Conservation (phyloP, 2,113 vertebrate species). For the Rhinogobius similis region DNA sequence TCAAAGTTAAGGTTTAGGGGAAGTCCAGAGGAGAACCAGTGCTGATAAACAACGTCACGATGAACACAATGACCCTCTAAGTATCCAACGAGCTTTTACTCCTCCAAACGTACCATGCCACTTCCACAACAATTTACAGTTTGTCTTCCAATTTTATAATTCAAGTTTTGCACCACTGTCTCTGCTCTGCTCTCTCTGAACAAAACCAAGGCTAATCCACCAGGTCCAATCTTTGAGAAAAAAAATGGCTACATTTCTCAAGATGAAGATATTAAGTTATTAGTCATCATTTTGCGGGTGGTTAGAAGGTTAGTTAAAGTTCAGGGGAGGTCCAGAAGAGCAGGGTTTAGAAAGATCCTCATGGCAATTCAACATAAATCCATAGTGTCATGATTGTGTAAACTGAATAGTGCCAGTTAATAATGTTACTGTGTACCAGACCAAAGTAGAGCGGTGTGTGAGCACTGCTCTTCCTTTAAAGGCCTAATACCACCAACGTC, state of each 20-base stretch:
- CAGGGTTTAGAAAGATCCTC: neutral
- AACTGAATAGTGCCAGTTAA: neutral
- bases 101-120: too few relatives aligned
- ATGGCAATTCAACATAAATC: neutral
- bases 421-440: conserved; percentile 9
- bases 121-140: too few relatives aligned
- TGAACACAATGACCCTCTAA: neutral
- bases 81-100: neutral
- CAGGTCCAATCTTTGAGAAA: neutral
- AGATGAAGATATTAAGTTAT: neutral
- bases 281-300: too few relatives aligned
- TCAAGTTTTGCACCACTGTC: too few relatives aligned
- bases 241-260: too few relatives aligned
- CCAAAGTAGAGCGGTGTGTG: neutral
- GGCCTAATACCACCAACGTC: neutral
- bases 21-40: conserved; percentile 20
- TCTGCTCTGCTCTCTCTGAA: too few relatives aligned
- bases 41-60: conserved; percentile 23
- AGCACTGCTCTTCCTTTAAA: conserved; percentile 30
- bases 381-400: neutral
- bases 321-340: neutral
- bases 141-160: neutral
- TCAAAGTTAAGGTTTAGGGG: neutral
- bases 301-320: neutral
- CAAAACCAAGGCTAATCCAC: neutral